Evolutionary conservation across 2,113 vertebrate species (phyloP), one percentile per base, ranked within the genome.

Genomic region (Triplophysa siluroides): DNA sequence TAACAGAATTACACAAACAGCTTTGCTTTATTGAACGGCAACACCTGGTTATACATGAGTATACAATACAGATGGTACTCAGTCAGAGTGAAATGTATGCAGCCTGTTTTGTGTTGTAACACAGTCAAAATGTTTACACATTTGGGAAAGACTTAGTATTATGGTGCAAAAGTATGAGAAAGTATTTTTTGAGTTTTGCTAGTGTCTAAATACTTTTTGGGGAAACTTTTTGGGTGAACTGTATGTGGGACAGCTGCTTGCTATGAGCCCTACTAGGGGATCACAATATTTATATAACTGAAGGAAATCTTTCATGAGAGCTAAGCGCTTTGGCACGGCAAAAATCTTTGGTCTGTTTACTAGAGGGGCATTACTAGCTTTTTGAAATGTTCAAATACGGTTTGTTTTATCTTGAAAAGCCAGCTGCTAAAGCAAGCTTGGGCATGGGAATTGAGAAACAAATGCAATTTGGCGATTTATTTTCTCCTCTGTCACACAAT

Each of bases 341-440:
- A 63, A 61, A 63, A 76, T 65, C 24, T 64, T 52, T 76, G 45
- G 45, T 65, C 23, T 77, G 75, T 66, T 77, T 77, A 52, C 62
- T 77, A 77, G 61, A 76, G 45, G 62, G 54, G 72, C 23, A 76
- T 67, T 60, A 76, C 72, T 29, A 72, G 66, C 80, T 74, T 56
- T 63, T 70, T 71, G 58, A 82, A 45, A 75, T 6, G 16, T 66
- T n/a, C 78, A 56, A 79, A 82, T 77, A 71, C 63, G 74, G 69
- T 56, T 78, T 81, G 69, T 83, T 85, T 83, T 82, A 85, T 80
- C 77, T 78, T 76, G 50, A 70, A 67, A 68, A 81, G 75, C 68
- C 81, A 85, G 78, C 82, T 65, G 69, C 70, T 76, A 78, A 66
- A 78, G 60, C 54, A 74, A 76, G 26, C 26, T 45, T 70, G 69